Base-by-base conservation (phyloP, 30 jellyfish, hydroid and myxozoan genomes). In the Haliclystus octoradiatus region DNA sequence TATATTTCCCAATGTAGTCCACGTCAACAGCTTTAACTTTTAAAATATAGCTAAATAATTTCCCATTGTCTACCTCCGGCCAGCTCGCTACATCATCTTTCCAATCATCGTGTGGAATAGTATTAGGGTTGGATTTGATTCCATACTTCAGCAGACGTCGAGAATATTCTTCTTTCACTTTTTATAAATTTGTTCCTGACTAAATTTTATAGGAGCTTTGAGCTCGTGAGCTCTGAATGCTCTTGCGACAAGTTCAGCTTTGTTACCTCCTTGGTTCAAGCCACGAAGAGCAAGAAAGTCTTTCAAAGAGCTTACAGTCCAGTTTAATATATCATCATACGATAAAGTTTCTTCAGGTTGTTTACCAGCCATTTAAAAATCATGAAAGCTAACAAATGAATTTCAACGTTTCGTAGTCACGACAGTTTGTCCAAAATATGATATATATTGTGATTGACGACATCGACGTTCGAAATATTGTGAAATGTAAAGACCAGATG, bases 41-140 rank as follows among this genome's bases (percentile, higher is more conserved):
- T 67, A 50, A 60, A 60, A 77, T 66, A 60, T 27, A 77, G 35
- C 68, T 23, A 63, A 77, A 77, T 28, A 77, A 60, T 22, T 33
- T 31, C 46, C 90, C 90, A 26, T 60, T 46, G 28, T 50, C 62
- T 29, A 77, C 53, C 35, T 57, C 28, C 26, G 84, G 84, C 84
- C 70, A 73, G 33, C 34, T 62, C 31, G 49, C 40, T 27, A 69
- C 26, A 40, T 69, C 79, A 49, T 49, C 52, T 27, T 31, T 35
- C 74, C 74, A 15, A 27, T 40, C 47, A 13, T 27, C 35, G 25
- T 29, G 29, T 40, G 57, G 57, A 40, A 40, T 9, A 40, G 57
- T 40, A 40, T 40, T 40, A 19, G 57, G 57, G 57, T 40, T 19
- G 9, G 57, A 5, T 19, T 5, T 5, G 9, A 40, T 40, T 9